Evolutionary conservation across 2,113 vertebrate species (phyloP).

Genomic region (Eleginops maclovinus): DNA sequence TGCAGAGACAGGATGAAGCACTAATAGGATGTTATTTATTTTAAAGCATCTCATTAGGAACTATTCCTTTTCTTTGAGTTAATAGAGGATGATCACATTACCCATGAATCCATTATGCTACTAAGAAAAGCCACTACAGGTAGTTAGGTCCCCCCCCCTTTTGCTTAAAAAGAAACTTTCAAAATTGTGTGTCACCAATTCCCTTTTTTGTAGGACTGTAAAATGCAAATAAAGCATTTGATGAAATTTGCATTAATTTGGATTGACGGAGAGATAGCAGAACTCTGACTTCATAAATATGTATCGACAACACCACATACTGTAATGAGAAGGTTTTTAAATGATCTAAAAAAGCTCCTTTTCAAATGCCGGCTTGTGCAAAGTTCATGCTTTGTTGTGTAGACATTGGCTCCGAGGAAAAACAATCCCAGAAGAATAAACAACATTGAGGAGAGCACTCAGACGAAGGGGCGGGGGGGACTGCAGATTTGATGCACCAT

Average conservation of each 20-base stretch:
- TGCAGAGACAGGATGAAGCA: conserved; percentile 12
- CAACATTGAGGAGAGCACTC: background rate
- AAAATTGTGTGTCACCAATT: background rate
- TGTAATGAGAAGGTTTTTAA: conserved; percentile 39
- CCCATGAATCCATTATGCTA: conserved; percentile 6
- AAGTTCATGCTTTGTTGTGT: conserved; percentile 25
- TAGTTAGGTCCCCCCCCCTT: background rate
- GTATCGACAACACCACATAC: conserved; percentile 18
- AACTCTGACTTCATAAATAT: conserved; percentile 48
- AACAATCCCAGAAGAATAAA: conserved; percentile 16
- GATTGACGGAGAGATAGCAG: conserved; percentile 1
- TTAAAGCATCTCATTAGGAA: conserved; percentile 37
- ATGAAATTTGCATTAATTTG: conserved; percentile 17
- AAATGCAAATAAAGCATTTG: conserved; percentile 32
- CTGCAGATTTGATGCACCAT: background rate
- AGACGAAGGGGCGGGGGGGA: background rate
- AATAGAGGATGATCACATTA: background rate
- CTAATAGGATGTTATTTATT: conserved; percentile 9
- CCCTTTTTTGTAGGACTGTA: background rate
- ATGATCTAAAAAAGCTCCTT: conserved; percentile 23
- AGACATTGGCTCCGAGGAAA: background rate
- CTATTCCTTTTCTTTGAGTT: conserved; percentile 6
- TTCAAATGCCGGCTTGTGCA: conserved; percentile 28
- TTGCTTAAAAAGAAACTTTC: background rate
- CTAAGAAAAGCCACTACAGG: background rate